Conservation (phyloP, 1,140 invertebrate genomes). For the Dinothrombium tinctorium region DNA sequence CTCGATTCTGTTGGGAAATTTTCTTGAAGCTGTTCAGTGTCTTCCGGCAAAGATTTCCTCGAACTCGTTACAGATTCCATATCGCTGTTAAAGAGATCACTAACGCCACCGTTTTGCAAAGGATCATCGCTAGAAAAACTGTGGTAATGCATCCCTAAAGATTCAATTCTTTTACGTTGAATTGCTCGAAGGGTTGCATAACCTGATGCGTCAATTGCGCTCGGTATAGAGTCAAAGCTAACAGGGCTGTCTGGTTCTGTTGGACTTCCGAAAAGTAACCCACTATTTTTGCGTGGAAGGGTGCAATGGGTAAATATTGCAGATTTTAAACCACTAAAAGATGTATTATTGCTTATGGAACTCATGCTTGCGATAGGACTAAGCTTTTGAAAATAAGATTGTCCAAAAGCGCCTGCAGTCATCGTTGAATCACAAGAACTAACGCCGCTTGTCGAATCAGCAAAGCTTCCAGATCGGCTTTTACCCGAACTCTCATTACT, state of each 20-base stretch:
- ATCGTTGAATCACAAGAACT: slow-evolving; percentile 44
- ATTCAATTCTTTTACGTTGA: slow-evolving; percentile 31
- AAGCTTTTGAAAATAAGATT: background rate
- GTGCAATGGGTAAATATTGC: no score
- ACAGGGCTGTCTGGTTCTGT: background rate
- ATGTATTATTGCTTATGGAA: no score
- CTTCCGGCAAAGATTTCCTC: background rate
- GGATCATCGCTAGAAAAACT: background rate
- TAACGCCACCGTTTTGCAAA: background rate
- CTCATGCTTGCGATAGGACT: background rate
- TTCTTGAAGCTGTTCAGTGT: background rate
- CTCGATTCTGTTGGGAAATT: background rate
- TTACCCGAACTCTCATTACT: slow-evolving; percentile 16
- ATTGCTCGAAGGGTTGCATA: slow-evolving; percentile 51
- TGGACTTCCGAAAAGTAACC: background rate
- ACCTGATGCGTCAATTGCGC: slow-evolving; percentile 32
- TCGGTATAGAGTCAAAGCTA: slow-evolving; percentile 15
- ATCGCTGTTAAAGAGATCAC: background rate
- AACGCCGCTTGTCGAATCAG: slow-evolving; percentile 49
- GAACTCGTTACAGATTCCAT: background rate
- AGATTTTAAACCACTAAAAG: no score
- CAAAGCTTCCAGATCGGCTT: slow-evolving; percentile 27
- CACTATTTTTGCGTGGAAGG: background rate
- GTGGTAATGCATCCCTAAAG: slow-evolving; percentile 10
- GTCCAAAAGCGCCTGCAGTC: background rate